A percentile compares a stretch with the other conserved stretches of the same genome.
Conservation (phyloP, 2,888 invertebrate species). For the Aporophyla nigra region DNA sequence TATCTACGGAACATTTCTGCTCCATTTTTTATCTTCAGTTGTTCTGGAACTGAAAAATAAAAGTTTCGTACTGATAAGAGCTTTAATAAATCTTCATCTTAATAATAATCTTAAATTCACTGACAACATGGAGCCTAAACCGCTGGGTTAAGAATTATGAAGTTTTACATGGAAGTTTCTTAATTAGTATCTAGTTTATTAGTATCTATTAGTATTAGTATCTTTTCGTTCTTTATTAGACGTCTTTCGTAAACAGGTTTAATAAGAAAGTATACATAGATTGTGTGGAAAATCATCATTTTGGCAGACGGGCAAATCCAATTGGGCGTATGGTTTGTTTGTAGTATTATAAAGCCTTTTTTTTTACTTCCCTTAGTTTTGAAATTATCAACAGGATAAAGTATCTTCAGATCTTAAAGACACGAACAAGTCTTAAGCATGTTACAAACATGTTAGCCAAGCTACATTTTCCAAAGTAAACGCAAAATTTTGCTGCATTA, state of each 20-base stretch:
- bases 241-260: too few species aligned
- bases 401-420: not conserved
- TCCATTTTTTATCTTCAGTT: not conserved
- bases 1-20: not conserved
- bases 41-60: too few species aligned
- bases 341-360: not conserved
- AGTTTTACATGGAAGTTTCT: not conserved
- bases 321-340: not conserved
- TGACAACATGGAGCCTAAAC: not conserved
- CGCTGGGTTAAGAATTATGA: not conserved
- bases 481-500: slow-evolving; percentile 37
- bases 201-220: too few species aligned
- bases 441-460: slow-evolving; percentile 6
- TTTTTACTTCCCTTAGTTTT: not conserved
- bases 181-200: too few species aligned
- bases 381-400: not conserved
- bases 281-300: not conserved
- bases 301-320: not conserved
- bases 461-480: slow-evolving; percentile 16
- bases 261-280: not conserved
- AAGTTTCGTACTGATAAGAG: not conserved
- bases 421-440: not conserved
- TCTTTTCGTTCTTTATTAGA: too few species aligned
- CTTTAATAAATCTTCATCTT: not conserved
- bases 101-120: not conserved